Base-by-base conservation (phyloP, 2,888 invertebrate species). In the Heliothis peltigera region DNA sequence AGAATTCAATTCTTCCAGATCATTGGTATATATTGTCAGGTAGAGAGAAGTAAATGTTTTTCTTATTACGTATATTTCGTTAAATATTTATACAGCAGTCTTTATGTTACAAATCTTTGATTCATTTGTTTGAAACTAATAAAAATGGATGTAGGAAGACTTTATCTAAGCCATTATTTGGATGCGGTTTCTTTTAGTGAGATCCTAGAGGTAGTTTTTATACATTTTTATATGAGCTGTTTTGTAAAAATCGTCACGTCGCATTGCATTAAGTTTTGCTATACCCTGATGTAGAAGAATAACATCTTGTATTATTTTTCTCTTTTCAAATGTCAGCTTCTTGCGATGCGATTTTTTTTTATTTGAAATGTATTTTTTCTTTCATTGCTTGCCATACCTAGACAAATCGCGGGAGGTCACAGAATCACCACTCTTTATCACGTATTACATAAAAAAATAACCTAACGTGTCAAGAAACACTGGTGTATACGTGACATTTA, bases 401-500 rank as follows among this genome's bases (percentile, higher is more conserved):
- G 2, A 42, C 5, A 51, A 19, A 25, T 54, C 39, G 4, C 43
- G 49, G 54, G 59, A 43, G 64, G 60, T 57, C 70, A 64, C 60
- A 56, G 49, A 54, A 43, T 51, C 64, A 54, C 12, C 28, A 43
- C 8, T 49, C 35, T 51, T 5, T 22, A 42, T 53, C 70, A 72
- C 56, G 56, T 64, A 57, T 62, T 44, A 6, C 18, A 47, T 64
- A 60, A 70, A 70, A 72, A 61, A 39, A 5, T n/a, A 62, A 69
- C 54, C 68, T 89, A n/a, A 90, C 88, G 84, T 89, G 89, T 88
- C 88, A 86, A 83, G 84, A 81, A 85, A 86, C 82, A 83, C 82
- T 83, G 83, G 77, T 69, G 70, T 82, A 86, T 88, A 94, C 94
- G 94, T 95, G 94, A 93, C 92, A 89, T 92, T 89, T 86, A 72